Conservation (phyloP, 2,888 invertebrate species). For the Caenorhabditis drosophilae region DNA sequence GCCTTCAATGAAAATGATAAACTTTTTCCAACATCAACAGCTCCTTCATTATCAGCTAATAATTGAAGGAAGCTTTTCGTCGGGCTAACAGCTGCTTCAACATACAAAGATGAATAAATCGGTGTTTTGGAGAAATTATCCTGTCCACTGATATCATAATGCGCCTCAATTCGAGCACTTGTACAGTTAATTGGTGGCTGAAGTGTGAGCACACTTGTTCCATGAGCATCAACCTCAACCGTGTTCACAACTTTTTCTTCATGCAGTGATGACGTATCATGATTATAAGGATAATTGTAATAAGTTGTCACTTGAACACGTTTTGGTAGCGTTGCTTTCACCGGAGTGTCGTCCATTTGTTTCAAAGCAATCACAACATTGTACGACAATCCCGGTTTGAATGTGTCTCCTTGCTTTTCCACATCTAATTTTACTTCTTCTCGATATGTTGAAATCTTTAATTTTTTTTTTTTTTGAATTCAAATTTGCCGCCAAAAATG, state of each 20-base stretch:
- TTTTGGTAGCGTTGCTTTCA: slow-evolving; percentile 62
- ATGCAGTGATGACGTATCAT: slow-evolving; percentile 50
- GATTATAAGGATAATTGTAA: slow-evolving; percentile 66
- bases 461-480: too few species aligned
- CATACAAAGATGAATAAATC: slow-evolving; percentile 59
- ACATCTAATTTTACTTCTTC: slow-evolving; percentile 80
- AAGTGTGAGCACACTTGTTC: slow-evolving; percentile 60
- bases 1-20: slow-evolving; percentile 60
- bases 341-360: slow-evolving; percentile 65
- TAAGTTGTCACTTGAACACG: slow-evolving; percentile 65
- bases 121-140: slow-evolving; percentile 64
- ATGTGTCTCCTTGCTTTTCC: slow-evolving; percentile 83
- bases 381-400: slow-evolving; percentile 86
- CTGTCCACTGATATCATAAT: slow-evolving; percentile 61
- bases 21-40: slow-evolving; percentile 61
- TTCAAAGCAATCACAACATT: slow-evolving; percentile 75
- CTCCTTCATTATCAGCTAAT: slow-evolving; percentile 63
- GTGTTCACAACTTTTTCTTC: slow-evolving; percentile 65
- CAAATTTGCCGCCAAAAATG: too few species aligned
- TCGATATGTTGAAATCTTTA: slow-evolving; percentile 81
- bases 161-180: slow-evolving; percentile 59
- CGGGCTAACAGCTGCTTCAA: slow-evolving; percentile 65
- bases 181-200: slow-evolving; percentile 66
- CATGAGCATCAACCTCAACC: slow-evolving; percentile 67
- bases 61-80: slow-evolving; percentile 66